Conservation (phyloP, 2,888 invertebrate genomes). For the Tinea semifulvella region DNA sequence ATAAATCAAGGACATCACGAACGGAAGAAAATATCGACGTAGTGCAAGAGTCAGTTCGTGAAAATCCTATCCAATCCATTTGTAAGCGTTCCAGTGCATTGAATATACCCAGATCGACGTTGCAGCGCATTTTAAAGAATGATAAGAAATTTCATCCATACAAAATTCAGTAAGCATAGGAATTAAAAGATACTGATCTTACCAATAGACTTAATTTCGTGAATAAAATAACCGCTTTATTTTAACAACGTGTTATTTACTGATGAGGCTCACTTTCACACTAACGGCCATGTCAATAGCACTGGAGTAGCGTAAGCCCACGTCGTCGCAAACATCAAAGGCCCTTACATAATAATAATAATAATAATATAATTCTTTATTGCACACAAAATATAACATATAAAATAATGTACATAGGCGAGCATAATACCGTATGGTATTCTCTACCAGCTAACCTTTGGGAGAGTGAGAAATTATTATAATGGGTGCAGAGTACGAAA, state of each 20-base stretch:
- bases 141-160: constrained; percentile 17
- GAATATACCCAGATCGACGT: constrained; percentile 19
- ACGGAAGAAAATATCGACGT: constrained; percentile 17
- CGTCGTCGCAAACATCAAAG: constrained; percentile 20
- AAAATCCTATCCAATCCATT: constrained; percentile 22
- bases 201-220: constrained; percentile 7
- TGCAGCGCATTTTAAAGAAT: constrained; percentile 20
- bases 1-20: constrained; percentile 20
- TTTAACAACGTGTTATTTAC: constrained; percentile 20
- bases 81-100: constrained; percentile 21
- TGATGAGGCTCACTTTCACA: constrained; percentile 20
- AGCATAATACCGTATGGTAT: too few relatives aligned
- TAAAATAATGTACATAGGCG: too few relatives aligned
- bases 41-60: constrained; percentile 17
- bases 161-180: constrained; percentile 2
- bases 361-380: too few relatives aligned
- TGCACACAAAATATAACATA: too few relatives aligned
- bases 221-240: constrained; percentile 20
- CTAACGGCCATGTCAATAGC: constrained; percentile 18
- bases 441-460: too few relatives aligned
- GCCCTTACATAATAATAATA: constrained; percentile 20
- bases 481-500: too few relatives aligned
- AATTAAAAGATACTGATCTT: constrained; percentile 11
- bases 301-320: constrained; percentile 19
- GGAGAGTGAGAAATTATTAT: too few relatives aligned